Percentiles rank a stretch among this genome's conserved stretches.
Conservation (phyloP, 2,797 vertebrate species). For the Pyrocephalus nanus region DNA sequence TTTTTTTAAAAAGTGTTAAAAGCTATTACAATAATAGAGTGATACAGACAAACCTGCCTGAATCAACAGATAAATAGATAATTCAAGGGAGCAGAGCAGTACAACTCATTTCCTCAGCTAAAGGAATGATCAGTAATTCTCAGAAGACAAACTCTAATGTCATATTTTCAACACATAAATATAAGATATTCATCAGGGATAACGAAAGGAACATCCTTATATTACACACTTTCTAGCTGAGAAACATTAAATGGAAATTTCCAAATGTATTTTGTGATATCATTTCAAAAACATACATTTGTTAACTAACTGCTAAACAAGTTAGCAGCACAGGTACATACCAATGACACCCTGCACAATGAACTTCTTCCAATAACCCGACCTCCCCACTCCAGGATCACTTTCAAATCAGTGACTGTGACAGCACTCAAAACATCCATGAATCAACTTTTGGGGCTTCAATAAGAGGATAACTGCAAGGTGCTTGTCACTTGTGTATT, state of each 20-base stretch:
- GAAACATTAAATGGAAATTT: not conserved
- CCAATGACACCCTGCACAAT: not conserved
- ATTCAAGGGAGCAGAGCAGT: not conserved
- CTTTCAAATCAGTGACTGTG: not conserved
- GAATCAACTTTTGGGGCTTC: not conserved
- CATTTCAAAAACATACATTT: not conserved
- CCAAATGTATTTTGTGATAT: not conserved
- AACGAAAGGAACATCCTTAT: not conserved
- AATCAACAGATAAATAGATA: not conserved
- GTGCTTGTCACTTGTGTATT: accelerated
- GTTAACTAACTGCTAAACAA: not conserved
- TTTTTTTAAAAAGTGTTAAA: not conserved
- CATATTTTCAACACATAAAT: not conserved
- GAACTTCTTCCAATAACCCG: not conserved
- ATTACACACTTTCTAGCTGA: not conserved
- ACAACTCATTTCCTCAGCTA: not conserved
- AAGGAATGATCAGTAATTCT: not conserved
- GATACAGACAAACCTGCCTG: not conserved
- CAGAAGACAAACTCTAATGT: not conserved
- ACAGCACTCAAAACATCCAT: not conserved
- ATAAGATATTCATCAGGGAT: not conserved
- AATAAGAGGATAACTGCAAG: not conserved
- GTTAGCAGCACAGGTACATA: not conserved
- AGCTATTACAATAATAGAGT: not conserved
- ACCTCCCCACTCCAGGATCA: not conserved